Evolutionary conservation across 1,140 invertebrate genomes (phyloP).

Genomic region (Zaprionus ornatus): DNA sequence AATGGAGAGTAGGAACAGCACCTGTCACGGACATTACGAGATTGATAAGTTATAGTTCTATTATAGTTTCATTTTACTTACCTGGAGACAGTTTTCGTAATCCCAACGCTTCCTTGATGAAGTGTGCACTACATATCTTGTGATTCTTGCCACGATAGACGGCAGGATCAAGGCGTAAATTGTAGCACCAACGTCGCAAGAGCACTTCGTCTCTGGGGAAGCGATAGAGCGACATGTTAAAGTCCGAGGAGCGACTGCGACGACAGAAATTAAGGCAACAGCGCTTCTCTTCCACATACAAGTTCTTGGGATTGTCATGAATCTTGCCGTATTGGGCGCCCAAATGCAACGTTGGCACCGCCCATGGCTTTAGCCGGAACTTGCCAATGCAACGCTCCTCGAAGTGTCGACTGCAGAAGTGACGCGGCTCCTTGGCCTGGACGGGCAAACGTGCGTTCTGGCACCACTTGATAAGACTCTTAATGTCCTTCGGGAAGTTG

Average conservation of each 20-base stretch:
- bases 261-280: conserved; percentile 77
- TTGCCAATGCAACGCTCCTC: conserved; percentile 80
- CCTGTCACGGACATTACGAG: conserved; percentile 30
- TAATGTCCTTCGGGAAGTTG: conserved; percentile 79
- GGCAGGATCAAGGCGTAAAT: conserved; percentile 70
- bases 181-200: conserved; percentile 78
- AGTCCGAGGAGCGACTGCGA: conserved; percentile 75
- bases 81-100: conserved; percentile 73
- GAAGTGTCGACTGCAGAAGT: conserved; percentile 78
- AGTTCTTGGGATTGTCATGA: conserved; percentile 76
- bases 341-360: conserved; percentile 74
- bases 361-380: conserved; percentile 78
- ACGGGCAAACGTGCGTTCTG: conserved; percentile 77
- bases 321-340: conserved; percentile 77
- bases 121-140: conserved; percentile 80
- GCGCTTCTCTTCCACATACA: conserved; percentile 76
- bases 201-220: conserved; percentile 75
- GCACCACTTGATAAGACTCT: conserved; percentile 79
- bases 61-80: conserved; percentile 18
- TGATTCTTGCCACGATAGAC: conserved; percentile 80
- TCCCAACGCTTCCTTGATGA: conserved; percentile 76
- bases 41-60: neutral
- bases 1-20: conserved; percentile 74
- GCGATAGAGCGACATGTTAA: conserved; percentile 77
- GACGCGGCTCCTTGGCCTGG: conserved; percentile 74